These are phyloP conservation scores for Sterna hirundo DNA, from an alignment of 2,113 vertebrate genomes.

Conservation along the genomic window DNA sequence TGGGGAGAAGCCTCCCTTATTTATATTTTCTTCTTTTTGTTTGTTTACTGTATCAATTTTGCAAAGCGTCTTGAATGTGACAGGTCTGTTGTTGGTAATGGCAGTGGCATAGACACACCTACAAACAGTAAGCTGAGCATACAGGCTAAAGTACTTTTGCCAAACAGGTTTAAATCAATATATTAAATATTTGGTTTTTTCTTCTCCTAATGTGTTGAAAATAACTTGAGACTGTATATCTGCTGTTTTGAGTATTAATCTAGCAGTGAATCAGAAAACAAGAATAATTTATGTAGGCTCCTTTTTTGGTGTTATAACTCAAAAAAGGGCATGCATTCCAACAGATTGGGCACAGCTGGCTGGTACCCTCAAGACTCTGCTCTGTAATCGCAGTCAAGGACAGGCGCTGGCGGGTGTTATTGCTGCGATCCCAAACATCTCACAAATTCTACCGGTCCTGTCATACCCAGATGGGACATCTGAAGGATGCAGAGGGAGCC, in stretches of 20 bases:
- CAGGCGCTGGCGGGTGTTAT: background rate
- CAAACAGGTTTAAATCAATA: background rate
- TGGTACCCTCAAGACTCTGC: background rate
- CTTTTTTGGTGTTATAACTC: background rate
- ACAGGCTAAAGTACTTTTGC: background rate
- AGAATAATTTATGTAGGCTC: background rate
- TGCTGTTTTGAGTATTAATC: background rate
- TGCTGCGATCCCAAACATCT: background rate
- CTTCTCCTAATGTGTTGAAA: background rate
- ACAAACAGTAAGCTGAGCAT: background rate
- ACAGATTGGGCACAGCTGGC: background rate
- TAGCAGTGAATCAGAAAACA: background rate
- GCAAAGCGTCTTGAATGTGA: background rate
- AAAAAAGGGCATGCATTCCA: background rate
- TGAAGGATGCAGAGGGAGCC: background rate
- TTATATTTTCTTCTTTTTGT: background rate
- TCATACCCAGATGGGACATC: rapidly evolving
- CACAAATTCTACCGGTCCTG: rapidly evolving
- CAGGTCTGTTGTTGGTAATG: background rate
- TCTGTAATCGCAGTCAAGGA: background rate
- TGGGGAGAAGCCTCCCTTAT: background rate
- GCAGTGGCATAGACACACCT: background rate
- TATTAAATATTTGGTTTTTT: background rate
- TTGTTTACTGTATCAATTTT: background rate
- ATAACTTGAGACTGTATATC: background rate